phyloP scores from a whole-genome alignment of 2,797 vertebrate genomes.

The Rhodeus uyekii region DNA sequence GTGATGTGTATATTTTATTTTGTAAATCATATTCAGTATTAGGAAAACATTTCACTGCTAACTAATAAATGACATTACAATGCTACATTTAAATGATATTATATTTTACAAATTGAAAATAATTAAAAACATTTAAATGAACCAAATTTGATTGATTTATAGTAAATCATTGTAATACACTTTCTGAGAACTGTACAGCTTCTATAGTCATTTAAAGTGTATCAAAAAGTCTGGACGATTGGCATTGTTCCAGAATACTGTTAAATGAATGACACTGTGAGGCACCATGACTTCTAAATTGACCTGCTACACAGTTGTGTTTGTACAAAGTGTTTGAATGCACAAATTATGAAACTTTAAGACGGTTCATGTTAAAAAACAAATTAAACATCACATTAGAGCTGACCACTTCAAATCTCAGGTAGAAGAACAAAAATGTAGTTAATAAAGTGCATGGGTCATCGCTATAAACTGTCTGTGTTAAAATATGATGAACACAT shows the following conservation, averaged over 20 bases:
- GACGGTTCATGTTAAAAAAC: neutral
- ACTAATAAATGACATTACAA: neutral
- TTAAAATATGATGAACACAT: slow-evolving; percentile 29
- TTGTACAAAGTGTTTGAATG: neutral
- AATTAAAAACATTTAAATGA: neutral
- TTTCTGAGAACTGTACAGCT: neutral
- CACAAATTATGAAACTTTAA: neutral
- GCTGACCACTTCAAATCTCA: neutral
- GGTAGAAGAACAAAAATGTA: slow-evolving; percentile 12
- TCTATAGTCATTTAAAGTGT: neutral
- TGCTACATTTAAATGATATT: neutral
- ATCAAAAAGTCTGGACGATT: too few species aligned
- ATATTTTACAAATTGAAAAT: neutral
- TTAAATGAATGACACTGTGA: neutral
- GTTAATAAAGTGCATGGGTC: slow-evolving; percentile 53
- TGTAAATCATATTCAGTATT: neutral
- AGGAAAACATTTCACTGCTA: neutral
- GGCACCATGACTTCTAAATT: neutral
- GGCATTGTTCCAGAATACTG: neutral
- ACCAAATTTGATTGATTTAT: neutral
- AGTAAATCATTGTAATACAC: neutral
- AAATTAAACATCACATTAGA: neutral
- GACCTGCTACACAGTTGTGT: neutral
- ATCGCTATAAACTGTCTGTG: neutral
- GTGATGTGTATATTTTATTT: neutral